phyloP scores from a whole-genome alignment of 2,113 vertebrate species.

The Cephalophus harveyi region DNA sequence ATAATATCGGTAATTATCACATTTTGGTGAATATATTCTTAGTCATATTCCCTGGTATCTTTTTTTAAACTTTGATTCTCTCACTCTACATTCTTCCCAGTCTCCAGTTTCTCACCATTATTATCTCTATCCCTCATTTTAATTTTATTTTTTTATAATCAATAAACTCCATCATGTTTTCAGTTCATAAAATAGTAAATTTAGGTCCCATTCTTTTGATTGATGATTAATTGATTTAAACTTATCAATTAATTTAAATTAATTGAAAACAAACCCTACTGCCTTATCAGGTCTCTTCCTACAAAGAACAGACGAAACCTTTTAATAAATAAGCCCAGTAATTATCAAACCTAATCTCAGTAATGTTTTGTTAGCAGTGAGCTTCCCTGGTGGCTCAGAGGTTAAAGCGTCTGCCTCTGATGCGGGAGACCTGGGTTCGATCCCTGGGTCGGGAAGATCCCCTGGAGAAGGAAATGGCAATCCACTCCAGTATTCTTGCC shows the following conservation, averaged over 20 bases:
- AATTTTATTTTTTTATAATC: constrained; percentile 14
- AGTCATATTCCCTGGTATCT: not conserved
- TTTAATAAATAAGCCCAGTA: not conserved
- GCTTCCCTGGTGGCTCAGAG: too few species aligned
- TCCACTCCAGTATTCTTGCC: too few species aligned
- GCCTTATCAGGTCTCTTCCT: not conserved
- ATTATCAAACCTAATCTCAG: not conserved
- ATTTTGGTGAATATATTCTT: not conserved
- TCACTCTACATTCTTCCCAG: not conserved
- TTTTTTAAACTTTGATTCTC: not conserved
- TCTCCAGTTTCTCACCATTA: not conserved
- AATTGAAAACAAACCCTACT: not conserved
- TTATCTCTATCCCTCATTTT: not conserved
- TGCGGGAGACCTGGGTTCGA: too few species aligned
- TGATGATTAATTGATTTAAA: not conserved
- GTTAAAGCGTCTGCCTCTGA: too few species aligned
- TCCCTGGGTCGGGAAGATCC: too few species aligned
- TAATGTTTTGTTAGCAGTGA: not conserved
- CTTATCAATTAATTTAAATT: not conserved
- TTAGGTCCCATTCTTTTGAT: not conserved
- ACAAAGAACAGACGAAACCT: constrained; percentile 4
- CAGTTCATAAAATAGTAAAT: not conserved
- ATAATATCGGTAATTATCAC: not conserved
- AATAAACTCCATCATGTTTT: constrained; percentile 4
- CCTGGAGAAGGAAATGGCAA: too few species aligned